Conservation (phyloP, 2,113 vertebrate genomes). For the Callospermophilus lateralis region DNA sequence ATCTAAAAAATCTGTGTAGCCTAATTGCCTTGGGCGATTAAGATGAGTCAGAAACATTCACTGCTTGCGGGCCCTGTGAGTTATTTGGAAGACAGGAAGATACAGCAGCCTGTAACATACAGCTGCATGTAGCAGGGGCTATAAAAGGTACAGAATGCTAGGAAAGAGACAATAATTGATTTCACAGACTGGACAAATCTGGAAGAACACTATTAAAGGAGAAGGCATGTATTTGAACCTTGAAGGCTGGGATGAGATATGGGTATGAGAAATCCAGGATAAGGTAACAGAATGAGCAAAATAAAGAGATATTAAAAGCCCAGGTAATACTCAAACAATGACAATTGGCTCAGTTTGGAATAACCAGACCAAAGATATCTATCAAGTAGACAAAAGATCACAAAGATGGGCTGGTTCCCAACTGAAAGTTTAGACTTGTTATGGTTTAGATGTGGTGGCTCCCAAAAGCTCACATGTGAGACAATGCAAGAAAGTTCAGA, state of each 20-base stretch:
- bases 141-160: not conserved
- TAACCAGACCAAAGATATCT: not conserved
- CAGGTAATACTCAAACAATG: not conserved
- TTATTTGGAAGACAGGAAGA: not conserved
- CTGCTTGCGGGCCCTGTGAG: not conserved
- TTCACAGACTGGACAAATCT: not conserved
- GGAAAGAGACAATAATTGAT: not conserved
- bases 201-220: not conserved
- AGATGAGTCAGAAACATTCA: not conserved
- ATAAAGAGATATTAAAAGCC: not conserved
- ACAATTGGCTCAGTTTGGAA: not conserved
- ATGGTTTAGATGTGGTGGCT: too few species aligned
- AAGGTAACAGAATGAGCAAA: not conserved
- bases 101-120: not conserved
- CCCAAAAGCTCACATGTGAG: too few species aligned
- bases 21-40: not conserved
- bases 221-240: not conserved
- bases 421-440: not conserved
- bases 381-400: not conserved
- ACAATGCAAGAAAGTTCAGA: too few species aligned
- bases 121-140: not conserved
- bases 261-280: not conserved
- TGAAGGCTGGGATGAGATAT: not conserved
- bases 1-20: slow-evolving; percentile 1
- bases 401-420: not conserved